Percentiles rank a stretch among this genome's conserved stretches.
These are phyloP conservation scores for Andrena camellia DNA, from an alignment of 2,888 invertebrate species.

Conservation along the genomic window DNA sequence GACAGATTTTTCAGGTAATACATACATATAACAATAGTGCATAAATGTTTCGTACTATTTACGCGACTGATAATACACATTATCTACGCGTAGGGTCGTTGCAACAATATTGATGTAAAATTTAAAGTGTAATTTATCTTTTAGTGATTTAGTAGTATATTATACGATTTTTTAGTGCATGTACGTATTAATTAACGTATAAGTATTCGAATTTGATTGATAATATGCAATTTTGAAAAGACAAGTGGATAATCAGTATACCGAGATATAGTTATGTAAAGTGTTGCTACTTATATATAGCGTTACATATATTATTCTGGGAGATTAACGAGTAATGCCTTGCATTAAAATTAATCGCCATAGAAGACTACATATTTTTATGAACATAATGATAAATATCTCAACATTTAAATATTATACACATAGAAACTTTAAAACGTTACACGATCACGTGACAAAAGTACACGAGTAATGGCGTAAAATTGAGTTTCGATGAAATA, in stretches of 20 bases:
- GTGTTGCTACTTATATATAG: too few species aligned
- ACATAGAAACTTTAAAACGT: too few species aligned
- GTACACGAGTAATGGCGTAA: background rate
- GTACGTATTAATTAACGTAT: too few species aligned
- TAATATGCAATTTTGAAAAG: background rate
- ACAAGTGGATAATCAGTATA: background rate
- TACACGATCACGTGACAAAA: background rate
- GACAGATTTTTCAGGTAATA: constrained; percentile 70
- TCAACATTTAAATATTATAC: too few species aligned
- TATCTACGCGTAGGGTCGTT: background rate
- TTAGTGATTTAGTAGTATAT: too few species aligned
- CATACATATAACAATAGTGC: constrained; percentile 7
- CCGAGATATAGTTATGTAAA: background rate
- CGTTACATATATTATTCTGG: too few species aligned
- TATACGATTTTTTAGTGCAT: too few species aligned
- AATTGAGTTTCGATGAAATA: constrained; percentile 10
- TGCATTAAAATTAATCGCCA: too few species aligned
- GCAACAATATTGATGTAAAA: background rate
- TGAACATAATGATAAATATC: too few species aligned
- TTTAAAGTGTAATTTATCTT: background rate
- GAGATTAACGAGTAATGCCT: too few species aligned
- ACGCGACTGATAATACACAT: background rate
- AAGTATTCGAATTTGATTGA: background rate
- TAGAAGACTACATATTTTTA: too few species aligned
- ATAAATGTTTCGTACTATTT: background rate